Evolutionary conservation across 35 echinoderm and acorn worm genomes (phyloP).

Genomic region (Nesometra sesokonis): DNA sequence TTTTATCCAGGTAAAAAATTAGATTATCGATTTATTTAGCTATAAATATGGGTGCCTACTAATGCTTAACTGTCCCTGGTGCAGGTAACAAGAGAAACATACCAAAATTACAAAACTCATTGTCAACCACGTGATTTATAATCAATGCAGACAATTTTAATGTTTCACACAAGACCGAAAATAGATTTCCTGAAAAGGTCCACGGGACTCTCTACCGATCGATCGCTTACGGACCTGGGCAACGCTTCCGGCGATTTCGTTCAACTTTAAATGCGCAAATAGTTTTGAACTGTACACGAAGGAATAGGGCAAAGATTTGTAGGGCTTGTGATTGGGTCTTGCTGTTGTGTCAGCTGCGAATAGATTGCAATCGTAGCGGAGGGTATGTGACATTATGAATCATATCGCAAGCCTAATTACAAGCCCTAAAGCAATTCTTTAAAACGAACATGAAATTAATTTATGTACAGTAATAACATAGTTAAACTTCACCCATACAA

Average conservation of each 20-base stretch:
- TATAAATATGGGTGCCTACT: no score
- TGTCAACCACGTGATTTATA: not conserved
- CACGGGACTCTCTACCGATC: not conserved
- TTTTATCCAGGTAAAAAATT: no score
- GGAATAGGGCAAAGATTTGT: not conserved
- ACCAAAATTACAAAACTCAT: no score
- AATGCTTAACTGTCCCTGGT: no score
- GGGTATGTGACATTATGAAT: not conserved
- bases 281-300: not conserved
- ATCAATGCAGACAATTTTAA: not conserved
- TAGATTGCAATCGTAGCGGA: not conserved
- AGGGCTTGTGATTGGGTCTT: not conserved
- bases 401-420: not conserved
- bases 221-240: not conserved
- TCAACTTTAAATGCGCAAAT: not conserved
- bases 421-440: not conserved
- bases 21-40: no score
- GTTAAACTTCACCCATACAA: not conserved
- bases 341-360: not conserved
- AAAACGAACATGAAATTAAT: not conserved
- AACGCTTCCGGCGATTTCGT: not conserved
- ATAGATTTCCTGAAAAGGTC: not conserved
- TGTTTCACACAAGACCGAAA: not conserved
- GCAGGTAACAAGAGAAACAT: no score
- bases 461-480: not conserved